These are phyloP conservation scores for Troglohyphantes excavatus DNA, from an alignment of 2,888 invertebrate species.

Conservation along the genomic window DNA sequence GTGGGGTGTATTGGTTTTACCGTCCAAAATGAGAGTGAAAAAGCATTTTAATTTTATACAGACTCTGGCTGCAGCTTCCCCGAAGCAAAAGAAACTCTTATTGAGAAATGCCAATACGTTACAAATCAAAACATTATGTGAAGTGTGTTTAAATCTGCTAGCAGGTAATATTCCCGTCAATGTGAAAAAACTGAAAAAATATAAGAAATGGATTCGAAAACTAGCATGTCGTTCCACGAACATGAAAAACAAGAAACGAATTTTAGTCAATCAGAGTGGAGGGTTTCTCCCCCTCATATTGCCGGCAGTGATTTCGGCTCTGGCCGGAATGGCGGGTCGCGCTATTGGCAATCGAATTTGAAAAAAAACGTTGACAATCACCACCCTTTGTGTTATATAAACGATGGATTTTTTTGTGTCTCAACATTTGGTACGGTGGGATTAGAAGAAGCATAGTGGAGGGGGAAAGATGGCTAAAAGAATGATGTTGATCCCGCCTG, in stretches of 20 bases:
- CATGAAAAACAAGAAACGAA: conserved; percentile 2
- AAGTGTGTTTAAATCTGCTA: too few species aligned
- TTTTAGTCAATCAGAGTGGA: conserved; percentile 54
- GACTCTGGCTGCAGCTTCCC: too few species aligned
- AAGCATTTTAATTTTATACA: conserved; percentile 41
- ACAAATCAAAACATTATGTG: too few species aligned
- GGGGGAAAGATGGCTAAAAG: background rate
- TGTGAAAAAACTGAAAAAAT: conserved; percentile 39
- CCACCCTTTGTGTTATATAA: too few species aligned
- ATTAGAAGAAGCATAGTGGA: too few species aligned
- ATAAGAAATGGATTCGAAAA: background rate
- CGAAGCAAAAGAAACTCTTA: too few species aligned
- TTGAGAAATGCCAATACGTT: too few species aligned
- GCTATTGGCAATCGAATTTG: conserved; percentile 20
- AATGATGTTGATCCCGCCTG: conserved; percentile 32
- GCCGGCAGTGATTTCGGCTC: background rate
- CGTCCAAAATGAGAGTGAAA: conserved; percentile 37
- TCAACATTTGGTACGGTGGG: conserved; percentile 60
- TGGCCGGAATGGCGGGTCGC: conserved; percentile 9
- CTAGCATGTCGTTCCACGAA: background rate
- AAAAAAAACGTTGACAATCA: too few species aligned
- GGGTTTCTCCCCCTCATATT: conserved; percentile 61
- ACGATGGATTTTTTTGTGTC: too few species aligned
- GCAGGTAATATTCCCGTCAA: conserved; percentile 25
- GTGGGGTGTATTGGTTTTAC: conserved; percentile 40